Percentiles rank a stretch among this genome's conserved stretches.
These are phyloP conservation scores for Troilus luridus DNA, from an alignment of 2,888 invertebrate genomes.

Conservation along the genomic window DNA sequence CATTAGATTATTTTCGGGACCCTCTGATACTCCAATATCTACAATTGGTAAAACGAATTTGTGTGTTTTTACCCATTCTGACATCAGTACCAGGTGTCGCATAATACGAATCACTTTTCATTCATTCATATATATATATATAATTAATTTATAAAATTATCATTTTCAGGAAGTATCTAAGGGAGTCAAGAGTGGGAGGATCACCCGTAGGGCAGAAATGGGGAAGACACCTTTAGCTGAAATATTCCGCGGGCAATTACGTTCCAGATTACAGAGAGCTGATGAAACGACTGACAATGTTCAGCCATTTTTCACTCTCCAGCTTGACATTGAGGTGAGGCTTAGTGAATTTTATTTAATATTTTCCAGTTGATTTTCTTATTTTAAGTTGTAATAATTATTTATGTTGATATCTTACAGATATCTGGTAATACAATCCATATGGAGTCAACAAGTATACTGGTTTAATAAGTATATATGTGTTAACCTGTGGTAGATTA, in stretches of 20 bases:
- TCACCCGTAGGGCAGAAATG: slow-evolving; percentile 87
- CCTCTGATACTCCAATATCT: no score
- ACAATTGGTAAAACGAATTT: no score
- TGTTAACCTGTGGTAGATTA: slow-evolving; percentile 54
- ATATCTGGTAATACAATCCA: neutral
- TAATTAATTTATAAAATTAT: neutral
- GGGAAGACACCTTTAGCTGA: slow-evolving; percentile 90
- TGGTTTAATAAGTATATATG: slow-evolving; percentile 4
- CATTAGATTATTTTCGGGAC: no score
- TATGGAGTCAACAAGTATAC: slow-evolving; percentile 51
- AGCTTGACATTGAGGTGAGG: slow-evolving; percentile 91
- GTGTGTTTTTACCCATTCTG: no score
- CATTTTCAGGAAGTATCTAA: slow-evolving; percentile 56
- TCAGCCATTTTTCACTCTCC: slow-evolving; percentile 95
- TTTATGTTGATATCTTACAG: neutral
- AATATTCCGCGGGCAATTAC: slow-evolving; percentile 92
- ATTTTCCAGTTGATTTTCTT: neutral
- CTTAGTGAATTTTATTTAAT: neutral
- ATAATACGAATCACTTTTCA: no score
- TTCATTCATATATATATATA: no score
- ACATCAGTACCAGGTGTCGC: no score
- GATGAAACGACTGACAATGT: slow-evolving; percentile 86
- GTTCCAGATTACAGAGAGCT: slow-evolving; percentile 84
- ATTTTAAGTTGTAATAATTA: neutral
- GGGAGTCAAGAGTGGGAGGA: slow-evolving; percentile 72